A percentile compares a stretch with the other conserved stretches of the same genome.
phyloP scores from a whole-genome alignment of 2,113 vertebrate species.

The Rhea pennata region DNA sequence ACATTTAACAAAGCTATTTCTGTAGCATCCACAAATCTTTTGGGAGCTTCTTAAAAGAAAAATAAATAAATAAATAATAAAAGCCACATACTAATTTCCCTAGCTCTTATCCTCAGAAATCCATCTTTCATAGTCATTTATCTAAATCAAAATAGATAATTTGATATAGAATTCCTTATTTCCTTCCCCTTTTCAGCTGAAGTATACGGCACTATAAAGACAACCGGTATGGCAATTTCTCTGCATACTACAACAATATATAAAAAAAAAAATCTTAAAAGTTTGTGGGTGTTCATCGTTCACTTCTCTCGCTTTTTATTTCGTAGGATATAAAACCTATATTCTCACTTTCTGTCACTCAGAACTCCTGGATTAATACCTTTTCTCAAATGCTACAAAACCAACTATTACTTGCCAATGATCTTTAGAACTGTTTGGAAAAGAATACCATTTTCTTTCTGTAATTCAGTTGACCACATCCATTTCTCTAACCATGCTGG shows the following conservation, averaged over 20 bases:
- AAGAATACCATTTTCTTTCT: background rate
- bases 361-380: conserved; percentile 25
- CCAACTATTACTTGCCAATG: background rate
- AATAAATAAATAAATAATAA: background rate
- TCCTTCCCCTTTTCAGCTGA: background rate
- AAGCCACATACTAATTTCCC: background rate
- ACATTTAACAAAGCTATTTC: background rate
- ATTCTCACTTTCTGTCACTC: conserved; percentile 10
- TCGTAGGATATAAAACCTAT: background rate
- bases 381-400: background rate
- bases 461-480: background rate
- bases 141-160: background rate
- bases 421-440: background rate
- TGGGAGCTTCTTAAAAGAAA: background rate
- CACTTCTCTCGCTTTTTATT: background rate
- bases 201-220: background rate
- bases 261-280: background rate
- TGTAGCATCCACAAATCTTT: background rate
- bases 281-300: background rate
- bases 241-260: background rate
- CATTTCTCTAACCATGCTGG: background rate
- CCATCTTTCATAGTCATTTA: background rate
- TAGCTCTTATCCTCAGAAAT: background rate
- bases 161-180: background rate
- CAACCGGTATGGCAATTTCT: background rate